These are phyloP conservation scores for Chaetophractus vellerosus DNA, from an alignment of 2,797 vertebrate species.

Conservation along the genomic window DNA sequence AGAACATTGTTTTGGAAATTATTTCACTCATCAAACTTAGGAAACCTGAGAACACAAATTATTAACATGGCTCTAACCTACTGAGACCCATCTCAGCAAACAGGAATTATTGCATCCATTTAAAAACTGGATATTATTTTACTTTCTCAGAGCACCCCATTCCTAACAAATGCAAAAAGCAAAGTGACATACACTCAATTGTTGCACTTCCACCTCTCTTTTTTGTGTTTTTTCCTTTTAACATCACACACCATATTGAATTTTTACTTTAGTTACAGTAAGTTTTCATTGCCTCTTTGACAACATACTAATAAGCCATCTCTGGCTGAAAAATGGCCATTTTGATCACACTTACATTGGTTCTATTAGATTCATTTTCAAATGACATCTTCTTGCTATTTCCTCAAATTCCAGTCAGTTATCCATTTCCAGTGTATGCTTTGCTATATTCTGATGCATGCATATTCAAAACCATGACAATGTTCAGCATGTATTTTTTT, in stretches of 20 bases:
- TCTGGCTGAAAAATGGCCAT: neutral
- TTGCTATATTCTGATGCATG: neutral
- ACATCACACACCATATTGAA: neutral
- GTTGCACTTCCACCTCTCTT: neutral
- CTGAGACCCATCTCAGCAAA: neutral
- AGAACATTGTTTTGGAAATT: neutral
- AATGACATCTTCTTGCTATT: neutral
- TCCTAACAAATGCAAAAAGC: neutral
- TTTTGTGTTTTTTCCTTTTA: neutral
- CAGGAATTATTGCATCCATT: neutral
- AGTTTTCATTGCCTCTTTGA: neutral
- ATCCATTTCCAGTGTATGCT: neutral
- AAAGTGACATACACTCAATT: neutral
- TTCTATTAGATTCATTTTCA: neutral
- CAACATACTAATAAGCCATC: neutral
- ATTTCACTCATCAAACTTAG: neutral
- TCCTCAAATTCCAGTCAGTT: neutral
- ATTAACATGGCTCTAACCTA: neutral
- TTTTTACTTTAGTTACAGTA: neutral
- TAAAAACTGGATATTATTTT: neutral
- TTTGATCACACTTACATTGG: neutral
- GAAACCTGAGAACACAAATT: neutral
- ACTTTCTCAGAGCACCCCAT: neutral
- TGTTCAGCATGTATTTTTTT: neutral
- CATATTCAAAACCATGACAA: neutral